phyloP scores from a whole-genome alignment of 2,113 vertebrate genomes.

The Salvelinus sp. region DNA sequence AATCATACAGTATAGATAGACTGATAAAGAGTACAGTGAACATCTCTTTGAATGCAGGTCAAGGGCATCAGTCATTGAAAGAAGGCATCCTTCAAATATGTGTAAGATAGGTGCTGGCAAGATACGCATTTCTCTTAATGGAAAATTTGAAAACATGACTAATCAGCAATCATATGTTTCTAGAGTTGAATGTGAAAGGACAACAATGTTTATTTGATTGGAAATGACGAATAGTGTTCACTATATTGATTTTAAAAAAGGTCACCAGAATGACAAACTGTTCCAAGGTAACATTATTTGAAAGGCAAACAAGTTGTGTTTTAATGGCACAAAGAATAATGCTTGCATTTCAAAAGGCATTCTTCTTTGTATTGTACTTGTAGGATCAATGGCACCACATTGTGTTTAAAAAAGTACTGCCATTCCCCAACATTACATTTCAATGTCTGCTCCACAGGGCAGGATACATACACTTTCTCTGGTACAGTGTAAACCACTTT shows the following conservation, averaged over 20 bases:
- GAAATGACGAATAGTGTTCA: slow-evolving; percentile 16
- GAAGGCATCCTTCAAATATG: slow-evolving; percentile 25
- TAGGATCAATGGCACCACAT: slow-evolving; percentile 53
- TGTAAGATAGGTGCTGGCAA: slow-evolving; percentile 34
- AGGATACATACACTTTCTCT: slow-evolving; percentile 79
- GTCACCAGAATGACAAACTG: neutral
- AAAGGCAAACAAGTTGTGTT: slow-evolving; percentile 35
- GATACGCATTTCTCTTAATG: slow-evolving; percentile 16
- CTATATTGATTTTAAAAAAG: neutral
- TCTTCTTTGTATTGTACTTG: slow-evolving; percentile 53
- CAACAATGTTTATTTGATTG: slow-evolving; percentile 17
- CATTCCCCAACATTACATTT: slow-evolving; percentile 72
- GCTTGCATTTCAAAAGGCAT: slow-evolving; percentile 53
- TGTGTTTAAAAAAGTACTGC: slow-evolving; percentile 65
- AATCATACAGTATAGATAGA: slow-evolving; percentile 33
- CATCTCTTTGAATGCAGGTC: slow-evolving; percentile 43
- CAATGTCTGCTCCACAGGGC: slow-evolving; percentile 82
- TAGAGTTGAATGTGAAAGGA: slow-evolving; percentile 1
- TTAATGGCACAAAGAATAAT: slow-evolving; percentile 41
- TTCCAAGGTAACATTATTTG: slow-evolving; percentile 8
- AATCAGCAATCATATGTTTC: slow-evolving; percentile 20
- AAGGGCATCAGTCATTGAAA: slow-evolving; percentile 30
- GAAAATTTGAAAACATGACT: slow-evolving; percentile 24
- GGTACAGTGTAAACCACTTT: slow-evolving; percentile 79
- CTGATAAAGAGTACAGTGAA: slow-evolving; percentile 31